Base-by-base conservation (phyloP, 2,113 vertebrate genomes). In the Rhabdomys dilectus region DNA sequence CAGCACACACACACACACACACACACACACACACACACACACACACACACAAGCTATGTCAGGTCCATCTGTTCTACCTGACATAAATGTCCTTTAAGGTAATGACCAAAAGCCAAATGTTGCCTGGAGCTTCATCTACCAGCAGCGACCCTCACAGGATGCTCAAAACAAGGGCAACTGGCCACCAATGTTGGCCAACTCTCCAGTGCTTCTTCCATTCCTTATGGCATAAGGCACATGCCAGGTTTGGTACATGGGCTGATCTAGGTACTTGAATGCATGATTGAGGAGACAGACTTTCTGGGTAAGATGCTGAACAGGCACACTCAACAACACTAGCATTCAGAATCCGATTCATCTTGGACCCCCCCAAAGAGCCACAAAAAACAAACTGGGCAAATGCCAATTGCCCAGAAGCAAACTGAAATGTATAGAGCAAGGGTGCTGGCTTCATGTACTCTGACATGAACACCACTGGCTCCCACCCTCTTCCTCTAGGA, bases 401-500 rank as follows among this genome's bases (percentile, higher is more conserved):
- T 62, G 88, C 39, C 34, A 92, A 96, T 92, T 96, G 0, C 95
- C 96, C 92, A 89, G 91, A 85, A 92, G 84, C 95, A 96, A 51
- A 80, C 81, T 31, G 0, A 0, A 51, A 0, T 1, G 56, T 64
- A 31, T 80, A n/a, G 96, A 13, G 39, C 31, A 93, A 36, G 31
- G 95, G n/a, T 7, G 51, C 78, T 94, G 96, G 97, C 94, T 96
- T 97, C 1, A 80, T 10, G 70, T 73, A 22, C 70, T 39, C 72
- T 1, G 11, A 96, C 95, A 66, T 62, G 58, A 64, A 8, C 68
- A 88, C 91, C 86, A 12, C 96, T 87, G 58, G 0, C 31, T 91
- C 86, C 76, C 26, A 0, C 45, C 56, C 45, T 89, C 82, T 89
- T 88, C 60, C 91, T 58, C 53, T 34, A 31, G 0, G 4, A 42